Evolutionary conservation across 2,113 vertebrate genomes (phyloP), one percentile per base, ranked within the genome.

Genomic region (Dolichotis patagonum): DNA sequence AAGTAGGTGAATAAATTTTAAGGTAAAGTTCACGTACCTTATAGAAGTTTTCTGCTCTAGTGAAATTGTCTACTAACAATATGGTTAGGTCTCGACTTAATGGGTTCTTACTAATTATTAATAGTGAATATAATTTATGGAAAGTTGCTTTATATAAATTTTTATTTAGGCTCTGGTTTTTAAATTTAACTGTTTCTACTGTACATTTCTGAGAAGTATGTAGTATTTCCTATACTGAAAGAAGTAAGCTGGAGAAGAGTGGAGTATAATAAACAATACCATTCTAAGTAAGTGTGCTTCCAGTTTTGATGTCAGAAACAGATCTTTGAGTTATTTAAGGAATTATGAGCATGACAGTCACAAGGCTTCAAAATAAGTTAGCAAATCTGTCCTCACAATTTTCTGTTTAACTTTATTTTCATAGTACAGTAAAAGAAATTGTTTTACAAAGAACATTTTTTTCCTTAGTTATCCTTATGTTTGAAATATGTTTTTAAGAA

Each of bases 41-140:
- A 2, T 80, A 49, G 60, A 86, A 84, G 2, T 49, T 35, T 91
- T 94, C 73, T 85, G 16, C n/a, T 88, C n/a, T 75, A 84, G 58
- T 26, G 85, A 91, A 91, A 49, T 63, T 24, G 67, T 38, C 35
- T 90, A 54, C 11, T 84, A 80, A 12, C 80, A 62, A 56, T 58
- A 28, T 73, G 56, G 19, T n/a, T 54, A 69, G 12, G 5, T 32
- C 19, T 89, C 56, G 85, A 85, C 62, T 20, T 87, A 75, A 2
- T 92, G 22, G 46, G 86, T 87, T 84, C 13, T 88, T 92, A 80
- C 56, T 86, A 85, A 96, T 78, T 93, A 81, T 93, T 89, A 67
- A 54, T 54, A 86, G 35, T 71, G 35, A 89, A 73, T 24, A 49
- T 88, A 52, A 80, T 89, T 71, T 92, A 71, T 65, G 86, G 90